Conservation (phyloP, 2,797 vertebrate genomes). For the Pipistrellus pygmaeus region DNA sequence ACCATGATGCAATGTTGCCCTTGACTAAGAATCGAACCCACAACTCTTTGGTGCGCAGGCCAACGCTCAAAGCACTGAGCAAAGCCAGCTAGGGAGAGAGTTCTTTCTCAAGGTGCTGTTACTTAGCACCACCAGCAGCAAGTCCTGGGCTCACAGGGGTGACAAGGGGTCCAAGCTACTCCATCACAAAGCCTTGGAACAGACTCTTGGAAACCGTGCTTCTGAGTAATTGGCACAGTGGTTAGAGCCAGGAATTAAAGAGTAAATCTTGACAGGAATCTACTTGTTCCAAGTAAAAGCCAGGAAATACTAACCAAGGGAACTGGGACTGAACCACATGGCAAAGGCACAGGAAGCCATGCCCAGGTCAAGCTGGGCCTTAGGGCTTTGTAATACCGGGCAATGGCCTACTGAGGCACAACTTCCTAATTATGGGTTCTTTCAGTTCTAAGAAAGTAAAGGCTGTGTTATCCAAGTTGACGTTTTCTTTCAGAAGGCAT, state of each 20-base stretch:
- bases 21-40: no score
- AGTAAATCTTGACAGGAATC: background rate
- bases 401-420: background rate
- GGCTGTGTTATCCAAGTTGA: background rate
- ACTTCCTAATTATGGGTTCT: background rate
- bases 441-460: constrained; percentile 44
- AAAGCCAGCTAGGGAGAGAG: background rate
- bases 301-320: background rate
- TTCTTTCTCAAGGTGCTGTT: background rate
- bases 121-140: background rate
- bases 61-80: no score
- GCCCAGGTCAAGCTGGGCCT: background rate
- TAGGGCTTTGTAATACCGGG: background rate
- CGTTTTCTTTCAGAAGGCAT: constrained; percentile 71
- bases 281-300: background rate
- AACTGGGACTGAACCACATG: background rate
- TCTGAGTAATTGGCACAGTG: background rate
- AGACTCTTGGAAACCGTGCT: background rate
- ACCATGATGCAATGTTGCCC: background rate
- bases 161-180: background rate
- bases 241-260: background rate
- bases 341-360: background rate
- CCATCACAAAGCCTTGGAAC: background rate
- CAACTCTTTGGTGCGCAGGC: no score
- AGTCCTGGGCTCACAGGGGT: background rate